These are phyloP conservation scores for Andrena trimmerana DNA, from an alignment of 2,888 invertebrate species.

Conservation along the genomic window DNA sequence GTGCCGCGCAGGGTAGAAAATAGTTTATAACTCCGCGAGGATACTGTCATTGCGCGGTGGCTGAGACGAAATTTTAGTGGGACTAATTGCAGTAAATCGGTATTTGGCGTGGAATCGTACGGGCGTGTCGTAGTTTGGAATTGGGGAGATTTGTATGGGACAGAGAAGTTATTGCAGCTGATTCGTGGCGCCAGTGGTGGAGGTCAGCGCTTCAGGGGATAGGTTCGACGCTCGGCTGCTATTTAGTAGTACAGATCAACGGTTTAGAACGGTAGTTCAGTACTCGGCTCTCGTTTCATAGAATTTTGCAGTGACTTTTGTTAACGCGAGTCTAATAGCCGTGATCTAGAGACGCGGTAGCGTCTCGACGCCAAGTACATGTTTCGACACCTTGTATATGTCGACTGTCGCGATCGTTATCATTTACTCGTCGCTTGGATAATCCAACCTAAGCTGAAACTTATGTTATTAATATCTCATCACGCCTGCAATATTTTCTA, in stretches of 20 bases:
- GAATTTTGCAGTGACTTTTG: neutral
- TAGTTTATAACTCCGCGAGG: neutral
- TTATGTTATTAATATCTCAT: too few species aligned
- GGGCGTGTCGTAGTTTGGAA: neutral
- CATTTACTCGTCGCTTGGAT: too few species aligned
- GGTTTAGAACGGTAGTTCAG: neutral
- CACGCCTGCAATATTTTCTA: too few species aligned
- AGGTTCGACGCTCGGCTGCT: neutral
- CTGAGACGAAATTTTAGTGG: neutral
- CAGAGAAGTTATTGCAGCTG: neutral
- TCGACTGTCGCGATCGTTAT: too few species aligned
- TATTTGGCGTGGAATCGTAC: neutral
- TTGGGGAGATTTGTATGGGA: neutral
- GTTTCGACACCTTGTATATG: too few species aligned
- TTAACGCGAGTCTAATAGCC: neutral
- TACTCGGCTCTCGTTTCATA: neutral
- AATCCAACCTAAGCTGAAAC: too few species aligned
- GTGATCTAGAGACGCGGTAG: too few species aligned
- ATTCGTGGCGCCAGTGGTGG: neutral
- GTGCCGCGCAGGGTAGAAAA: neutral
- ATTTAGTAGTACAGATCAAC: neutral
- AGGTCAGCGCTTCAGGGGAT: neutral
- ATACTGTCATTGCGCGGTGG: neutral
- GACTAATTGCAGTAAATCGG: slow-evolving; percentile 1
- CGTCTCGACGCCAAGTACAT: too few species aligned